Conservation (phyloP, 37 sponge, comb jelly and placozoan genomes). For the Oscarella lobularis region DNA sequence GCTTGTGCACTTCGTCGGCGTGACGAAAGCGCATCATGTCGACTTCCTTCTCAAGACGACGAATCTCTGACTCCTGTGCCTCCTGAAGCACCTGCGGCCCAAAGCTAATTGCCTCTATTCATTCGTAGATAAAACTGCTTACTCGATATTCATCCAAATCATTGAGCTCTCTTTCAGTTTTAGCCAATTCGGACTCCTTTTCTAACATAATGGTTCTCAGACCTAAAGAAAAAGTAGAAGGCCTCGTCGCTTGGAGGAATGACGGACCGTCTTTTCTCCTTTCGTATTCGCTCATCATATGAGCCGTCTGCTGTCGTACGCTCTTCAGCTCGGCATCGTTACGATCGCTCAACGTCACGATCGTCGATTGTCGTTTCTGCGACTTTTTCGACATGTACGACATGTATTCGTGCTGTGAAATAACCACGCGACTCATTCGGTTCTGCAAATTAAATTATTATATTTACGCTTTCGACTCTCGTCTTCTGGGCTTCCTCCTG, state of each 20-base stretch:
- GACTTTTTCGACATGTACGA: neutral
- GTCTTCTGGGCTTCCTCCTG: neutral
- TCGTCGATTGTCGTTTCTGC: neutral
- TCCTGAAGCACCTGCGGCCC: neutral
- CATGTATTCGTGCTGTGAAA: slow-evolving; percentile 1
- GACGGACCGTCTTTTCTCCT: neutral
- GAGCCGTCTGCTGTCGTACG: neutral
- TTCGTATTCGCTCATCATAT: neutral
- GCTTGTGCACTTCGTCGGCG: neutral
- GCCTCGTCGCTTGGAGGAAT: too few species aligned
- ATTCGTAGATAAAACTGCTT: neutral
- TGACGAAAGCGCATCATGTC: neutral
- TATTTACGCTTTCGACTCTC: neutral
- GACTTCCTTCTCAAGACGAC: neutral
- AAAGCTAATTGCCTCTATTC: neutral
- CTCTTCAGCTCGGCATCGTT: neutral
- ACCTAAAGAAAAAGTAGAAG: neutral
- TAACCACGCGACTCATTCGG: too few species aligned
- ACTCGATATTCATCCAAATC: neutral
- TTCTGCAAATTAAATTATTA: too few species aligned
- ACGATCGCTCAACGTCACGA: neutral
- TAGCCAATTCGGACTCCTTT: neutral
- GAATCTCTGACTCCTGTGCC: neutral
- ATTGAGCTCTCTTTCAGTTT: neutral
- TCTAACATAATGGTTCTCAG: neutral